Conservation (phyloP, 2,797 vertebrate genomes). For the Syngnathus rostellatus region DNA sequence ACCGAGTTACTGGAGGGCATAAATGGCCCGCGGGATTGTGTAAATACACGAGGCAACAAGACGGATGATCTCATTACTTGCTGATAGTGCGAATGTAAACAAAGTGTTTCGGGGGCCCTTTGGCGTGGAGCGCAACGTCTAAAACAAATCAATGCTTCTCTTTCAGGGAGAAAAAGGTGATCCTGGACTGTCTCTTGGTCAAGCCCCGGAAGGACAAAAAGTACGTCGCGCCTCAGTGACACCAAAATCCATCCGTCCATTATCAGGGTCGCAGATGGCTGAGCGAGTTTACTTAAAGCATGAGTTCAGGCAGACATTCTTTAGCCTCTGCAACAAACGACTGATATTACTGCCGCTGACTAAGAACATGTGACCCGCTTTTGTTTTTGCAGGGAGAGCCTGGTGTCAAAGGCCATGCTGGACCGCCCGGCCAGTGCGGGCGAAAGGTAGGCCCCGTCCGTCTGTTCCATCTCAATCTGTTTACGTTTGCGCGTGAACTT, state of each 20-base stretch:
- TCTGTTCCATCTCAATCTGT: slow-evolving; percentile 11
- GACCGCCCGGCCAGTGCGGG: slow-evolving; percentile 77
- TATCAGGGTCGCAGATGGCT: too few species aligned
- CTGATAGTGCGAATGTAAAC: slow-evolving; percentile 26
- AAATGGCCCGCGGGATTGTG: slow-evolving; percentile 47
- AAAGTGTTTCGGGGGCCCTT: not conserved
- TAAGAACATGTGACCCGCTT: slow-evolving; percentile 7
- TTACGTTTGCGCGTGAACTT: not conserved
- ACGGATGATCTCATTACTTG: slow-evolving; percentile 20
- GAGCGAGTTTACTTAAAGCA: too few species aligned
- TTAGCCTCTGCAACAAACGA: not conserved
- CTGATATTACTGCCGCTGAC: not conserved
- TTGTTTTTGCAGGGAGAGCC: slow-evolving; percentile 73
- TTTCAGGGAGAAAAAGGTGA: slow-evolving; percentile 79
- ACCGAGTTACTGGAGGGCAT: slow-evolving; percentile 48
- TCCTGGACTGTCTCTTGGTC: slow-evolving; percentile 84
- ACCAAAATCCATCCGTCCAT: too few species aligned
- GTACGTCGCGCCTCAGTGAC: slow-evolving; percentile 54
- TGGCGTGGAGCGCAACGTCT: too few species aligned
- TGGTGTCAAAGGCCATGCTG: slow-evolving; percentile 75
- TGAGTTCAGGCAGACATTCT: not conserved
- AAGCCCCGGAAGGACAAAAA: slow-evolving; percentile 78
- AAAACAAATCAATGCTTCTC: slow-evolving; percentile 16
- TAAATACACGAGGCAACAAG: slow-evolving; percentile 47
- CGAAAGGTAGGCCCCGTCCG: slow-evolving; percentile 74